Percentiles rank a stretch among this genome's conserved stretches.
phyloP scores from a whole-genome alignment of 2,888 invertebrate genomes.

The Meloe dianella region DNA sequence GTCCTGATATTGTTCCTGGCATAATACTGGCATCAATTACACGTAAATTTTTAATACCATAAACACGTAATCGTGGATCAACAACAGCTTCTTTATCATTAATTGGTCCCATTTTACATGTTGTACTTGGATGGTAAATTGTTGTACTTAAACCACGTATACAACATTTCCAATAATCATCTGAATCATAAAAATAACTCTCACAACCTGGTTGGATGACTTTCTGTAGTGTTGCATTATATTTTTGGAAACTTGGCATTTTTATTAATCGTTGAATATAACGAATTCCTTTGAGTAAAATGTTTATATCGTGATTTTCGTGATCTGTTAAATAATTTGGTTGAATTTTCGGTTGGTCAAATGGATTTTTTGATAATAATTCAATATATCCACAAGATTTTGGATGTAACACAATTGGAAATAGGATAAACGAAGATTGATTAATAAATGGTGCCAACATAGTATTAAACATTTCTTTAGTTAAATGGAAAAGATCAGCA shows the following conservation, averaged over 20 bases:
- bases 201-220: constrained; percentile 64
- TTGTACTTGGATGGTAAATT: constrained; percentile 60
- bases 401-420: constrained; percentile 71
- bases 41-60: constrained; percentile 66
- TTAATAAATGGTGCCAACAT: constrained; percentile 60
- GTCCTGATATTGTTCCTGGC: constrained; percentile 69
- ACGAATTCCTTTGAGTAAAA: constrained; percentile 57
- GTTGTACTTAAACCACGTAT: constrained; percentile 49
- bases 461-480: constrained; percentile 63
- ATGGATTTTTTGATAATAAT: constrained; percentile 74
- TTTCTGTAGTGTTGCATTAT: constrained; percentile 56
- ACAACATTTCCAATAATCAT: constrained; percentile 77
- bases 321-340: constrained; percentile 76
- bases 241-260: constrained; percentile 60
- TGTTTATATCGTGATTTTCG: constrained; percentile 44
- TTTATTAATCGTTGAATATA: constrained; percentile 61
- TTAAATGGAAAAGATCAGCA: constrained; percentile 60
- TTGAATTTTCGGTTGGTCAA: constrained; percentile 74
- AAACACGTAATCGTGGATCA: constrained; percentile 67
- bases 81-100: constrained; percentile 42
- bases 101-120: constrained; percentile 56
- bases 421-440: too few relatives aligned
- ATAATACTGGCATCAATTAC: constrained; percentile 74
- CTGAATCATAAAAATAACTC: constrained; percentile 62
- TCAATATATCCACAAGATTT: constrained; percentile 73